A percentile compares a stretch with the other conserved stretches of the same genome.
Conservation (phyloP, 2,888 invertebrate species). For the Herminia tarsipennalis region DNA sequence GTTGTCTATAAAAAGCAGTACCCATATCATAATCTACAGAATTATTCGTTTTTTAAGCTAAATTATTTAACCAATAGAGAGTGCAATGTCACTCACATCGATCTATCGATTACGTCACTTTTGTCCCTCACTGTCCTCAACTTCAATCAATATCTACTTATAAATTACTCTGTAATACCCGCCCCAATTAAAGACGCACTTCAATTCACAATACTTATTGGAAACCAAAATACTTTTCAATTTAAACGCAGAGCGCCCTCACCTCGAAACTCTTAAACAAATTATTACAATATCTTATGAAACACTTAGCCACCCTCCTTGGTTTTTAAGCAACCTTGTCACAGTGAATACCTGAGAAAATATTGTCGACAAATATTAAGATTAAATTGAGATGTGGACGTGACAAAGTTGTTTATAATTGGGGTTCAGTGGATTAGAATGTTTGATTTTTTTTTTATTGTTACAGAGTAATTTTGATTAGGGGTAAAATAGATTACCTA, state of each 20-base stretch:
- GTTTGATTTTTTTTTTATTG: background rate
- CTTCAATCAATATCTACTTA: no score
- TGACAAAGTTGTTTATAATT: slow-evolving; percentile 30
- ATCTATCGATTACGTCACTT: no score
- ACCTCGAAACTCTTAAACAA: slow-evolving; percentile 41
- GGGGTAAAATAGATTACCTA: no score
- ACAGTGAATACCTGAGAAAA: slow-evolving; percentile 15
- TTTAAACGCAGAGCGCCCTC: slow-evolving; percentile 27
- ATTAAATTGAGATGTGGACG: slow-evolving; percentile 10
- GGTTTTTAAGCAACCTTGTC: slow-evolving; percentile 21
- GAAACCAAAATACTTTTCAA: slow-evolving; percentile 15
- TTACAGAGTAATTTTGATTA: background rate
- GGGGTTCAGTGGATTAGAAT: slow-evolving; percentile 27
- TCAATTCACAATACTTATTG: slow-evolving; percentile 10
- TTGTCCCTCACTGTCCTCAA: no score
- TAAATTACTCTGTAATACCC: no score
- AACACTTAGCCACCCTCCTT: slow-evolving; percentile 27
- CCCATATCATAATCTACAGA: no score
- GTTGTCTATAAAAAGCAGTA: no score
- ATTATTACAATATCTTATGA: slow-evolving; percentile 27
- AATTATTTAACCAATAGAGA: no score
- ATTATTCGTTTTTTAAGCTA: no score
- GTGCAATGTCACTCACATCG: no score
- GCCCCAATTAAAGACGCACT: background rate
- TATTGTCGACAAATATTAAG: slow-evolving; percentile 16